phyloP scores from a whole-genome alignment of 64 coral and sea anemone genomes.

The Pocillopora verrucosa region DNA sequence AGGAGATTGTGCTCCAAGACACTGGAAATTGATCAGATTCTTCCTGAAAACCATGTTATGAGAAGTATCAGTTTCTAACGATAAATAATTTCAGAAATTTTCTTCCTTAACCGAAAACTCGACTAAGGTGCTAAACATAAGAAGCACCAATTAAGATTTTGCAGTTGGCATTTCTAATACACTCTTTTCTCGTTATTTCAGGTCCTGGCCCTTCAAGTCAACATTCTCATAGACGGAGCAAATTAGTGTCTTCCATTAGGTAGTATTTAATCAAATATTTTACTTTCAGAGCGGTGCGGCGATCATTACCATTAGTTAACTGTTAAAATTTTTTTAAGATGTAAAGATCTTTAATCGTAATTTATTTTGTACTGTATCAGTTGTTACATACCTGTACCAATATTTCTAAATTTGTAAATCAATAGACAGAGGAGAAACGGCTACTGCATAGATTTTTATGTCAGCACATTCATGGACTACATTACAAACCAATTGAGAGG shows the following conservation, averaged over 20 bases:
- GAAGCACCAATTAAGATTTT: background rate
- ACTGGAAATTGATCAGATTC: too few species aligned
- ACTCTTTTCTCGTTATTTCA: conserved; percentile 11
- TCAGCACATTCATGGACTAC: background rate
- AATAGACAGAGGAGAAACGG: background rate
- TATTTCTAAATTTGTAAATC: background rate
- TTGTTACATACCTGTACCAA: background rate
- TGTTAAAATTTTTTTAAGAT: conserved; percentile 25
- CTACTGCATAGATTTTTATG: background rate
- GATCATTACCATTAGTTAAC: conserved; percentile 20
- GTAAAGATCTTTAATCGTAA: conserved; percentile 32
- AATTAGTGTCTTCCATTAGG: conserved; percentile 15
- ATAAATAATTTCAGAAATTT: too few species aligned
- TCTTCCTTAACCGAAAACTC: too few species aligned
- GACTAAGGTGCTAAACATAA: background rate
- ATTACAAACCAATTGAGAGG: background rate
- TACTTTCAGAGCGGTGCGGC: background rate
- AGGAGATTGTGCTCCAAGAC: too few species aligned
- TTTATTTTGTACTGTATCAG: conserved; percentile 36
- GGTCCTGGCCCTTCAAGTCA: conserved; percentile 54
- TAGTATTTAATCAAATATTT: conserved; percentile 15
- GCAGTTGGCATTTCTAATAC: background rate
- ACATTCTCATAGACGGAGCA: conserved; percentile 45
- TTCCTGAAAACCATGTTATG: too few species aligned
- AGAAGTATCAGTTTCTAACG: too few species aligned